Percentiles rank a stretch among this genome's conserved stretches.
phyloP scores from a whole-genome alignment of 53 echinoderm and acorn worm species.

The Patiria pectinifera region DNA sequence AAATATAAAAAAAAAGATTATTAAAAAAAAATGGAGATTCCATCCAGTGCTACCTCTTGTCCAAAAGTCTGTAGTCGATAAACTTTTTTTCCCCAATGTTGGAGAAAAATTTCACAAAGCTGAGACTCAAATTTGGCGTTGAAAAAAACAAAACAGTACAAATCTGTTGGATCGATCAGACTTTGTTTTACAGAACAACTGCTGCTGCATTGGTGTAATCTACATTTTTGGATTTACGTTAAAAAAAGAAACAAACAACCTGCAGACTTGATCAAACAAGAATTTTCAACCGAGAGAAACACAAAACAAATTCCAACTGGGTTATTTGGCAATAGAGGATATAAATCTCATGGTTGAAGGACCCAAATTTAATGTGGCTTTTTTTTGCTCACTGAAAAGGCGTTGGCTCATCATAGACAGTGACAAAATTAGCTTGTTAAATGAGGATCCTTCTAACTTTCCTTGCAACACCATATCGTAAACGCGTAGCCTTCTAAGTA shows the following conservation, averaged over 20 bases:
- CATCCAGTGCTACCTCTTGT: conserved; percentile 77
- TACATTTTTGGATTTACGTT: conserved; percentile 44
- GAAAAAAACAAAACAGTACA: conserved; percentile 30
- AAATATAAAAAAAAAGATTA: conserved; percentile 45
- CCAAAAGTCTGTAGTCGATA: conserved; percentile 43
- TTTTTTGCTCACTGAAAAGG: neutral
- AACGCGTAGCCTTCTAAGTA: conserved; percentile 15
- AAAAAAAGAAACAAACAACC: conserved; percentile 15
- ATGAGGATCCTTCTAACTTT: neutral
- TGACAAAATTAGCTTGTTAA: conserved; percentile 23
- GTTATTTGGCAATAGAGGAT: neutral
- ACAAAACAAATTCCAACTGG: neutral
- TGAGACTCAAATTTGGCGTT: conserved; percentile 22
- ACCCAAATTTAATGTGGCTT: neutral
- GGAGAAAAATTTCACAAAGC: conserved; percentile 21
- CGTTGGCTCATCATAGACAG: neutral
- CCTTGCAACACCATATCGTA: conserved; percentile 35
- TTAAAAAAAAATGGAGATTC: conserved; percentile 62
- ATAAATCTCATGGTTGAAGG: neutral
- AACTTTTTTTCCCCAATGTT: neutral
- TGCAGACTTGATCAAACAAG: neutral
- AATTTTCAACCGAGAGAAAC: conserved; percentile 29
- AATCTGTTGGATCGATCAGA: conserved; percentile 26
- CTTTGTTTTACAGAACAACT: conserved; percentile 7
- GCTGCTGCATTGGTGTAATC: conserved; percentile 62